Evolutionary conservation across 35 echinoderm and acorn worm species (phyloP), one percentile per base, ranked within the genome.

Genomic region (Ophioderma brevispina): DNA sequence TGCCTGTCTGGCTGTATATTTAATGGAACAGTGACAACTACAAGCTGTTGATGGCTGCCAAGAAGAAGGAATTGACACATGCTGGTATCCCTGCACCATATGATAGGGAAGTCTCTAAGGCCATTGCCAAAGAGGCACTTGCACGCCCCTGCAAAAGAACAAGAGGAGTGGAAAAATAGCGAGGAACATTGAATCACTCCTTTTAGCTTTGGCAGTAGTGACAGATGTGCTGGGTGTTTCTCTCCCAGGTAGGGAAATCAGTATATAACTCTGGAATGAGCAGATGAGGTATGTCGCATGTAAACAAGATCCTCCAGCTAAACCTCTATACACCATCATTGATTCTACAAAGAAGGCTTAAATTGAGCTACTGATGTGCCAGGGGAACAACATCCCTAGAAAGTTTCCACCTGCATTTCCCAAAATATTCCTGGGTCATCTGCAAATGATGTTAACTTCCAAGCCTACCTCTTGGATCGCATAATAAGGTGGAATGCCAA

Each of bases 361-460:
- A 36, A 33, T 92, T 15, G 56, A 35, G 4, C 85, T 97, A 46
- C 92, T 89, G 92, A 39, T 94, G 95, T 77, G 92, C 85, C 6
- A 78, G 89, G 84, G 84, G 92, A 8, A 92, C 89, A 4, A 97
- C 92, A 32, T 97, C 89, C 35, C 80, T 94, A 11, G 89, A 97
- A 80, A 91, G 82, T 13, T 94, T 94, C 80, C 92, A 97, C 77
- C 84, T 94, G 2, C 95, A 97, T 85, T 43, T 94, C 4, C 84
- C 88, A 28, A 1, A 37, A n/a, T 78, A 94, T 94, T 38, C 89
- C 88, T 87, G 87, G 87, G 10, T 80, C 85, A 1, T 14, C 35
- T 75, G 92, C 92, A 13, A 94, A 84, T 76, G 46, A 82, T 41
- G 35, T 88, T 13, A 89, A 94, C 70, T 94, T 91, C 42, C 88